Evolutionary conservation across 64 coral and sea anemone genomes (phyloP).

Genomic region (Astreopora myriophthalma): DNA sequence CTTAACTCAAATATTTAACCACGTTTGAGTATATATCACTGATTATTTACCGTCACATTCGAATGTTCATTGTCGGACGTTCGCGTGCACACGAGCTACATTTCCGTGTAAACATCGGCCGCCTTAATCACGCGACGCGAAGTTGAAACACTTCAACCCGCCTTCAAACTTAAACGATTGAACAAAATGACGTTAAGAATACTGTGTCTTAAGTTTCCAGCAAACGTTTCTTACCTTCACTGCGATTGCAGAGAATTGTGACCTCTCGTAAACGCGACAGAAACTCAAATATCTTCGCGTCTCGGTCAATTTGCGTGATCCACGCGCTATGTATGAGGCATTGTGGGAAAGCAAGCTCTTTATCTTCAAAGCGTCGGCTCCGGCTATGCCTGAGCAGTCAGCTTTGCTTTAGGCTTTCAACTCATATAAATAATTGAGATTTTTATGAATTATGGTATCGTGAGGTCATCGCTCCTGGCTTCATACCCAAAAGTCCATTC

Average conservation of each 20-base stretch:
- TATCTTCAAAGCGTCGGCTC: not conserved
- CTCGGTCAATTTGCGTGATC: slow-evolving; percentile 3
- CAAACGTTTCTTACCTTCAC: slow-evolving; percentile 1
- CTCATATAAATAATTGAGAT: not conserved
- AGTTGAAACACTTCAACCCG: not conserved
- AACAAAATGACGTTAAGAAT: not conserved
- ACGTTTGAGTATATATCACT: not conserved
- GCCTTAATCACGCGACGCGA: not conserved
- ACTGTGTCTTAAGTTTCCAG: not conserved
- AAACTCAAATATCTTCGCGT: not conserved
- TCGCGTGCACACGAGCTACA: not conserved
- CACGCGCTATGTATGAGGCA: not conserved
- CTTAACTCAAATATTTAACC: slow-evolving; percentile 34
- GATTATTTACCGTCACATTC: not conserved
- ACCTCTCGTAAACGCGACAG: not conserved
- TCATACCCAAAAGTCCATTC: too few species aligned
- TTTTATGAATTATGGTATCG: too few species aligned
- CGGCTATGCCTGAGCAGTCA: not conserved
- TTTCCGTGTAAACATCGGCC: not conserved
- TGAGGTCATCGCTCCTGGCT: too few species aligned
- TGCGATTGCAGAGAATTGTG: not conserved
- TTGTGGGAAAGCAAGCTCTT: not conserved
- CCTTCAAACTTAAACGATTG: not conserved
- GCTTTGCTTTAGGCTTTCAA: not conserved
- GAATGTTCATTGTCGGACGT: not conserved